Conservation (phyloP, 2,113 vertebrate species). For the Chloebia gouldiae region DNA sequence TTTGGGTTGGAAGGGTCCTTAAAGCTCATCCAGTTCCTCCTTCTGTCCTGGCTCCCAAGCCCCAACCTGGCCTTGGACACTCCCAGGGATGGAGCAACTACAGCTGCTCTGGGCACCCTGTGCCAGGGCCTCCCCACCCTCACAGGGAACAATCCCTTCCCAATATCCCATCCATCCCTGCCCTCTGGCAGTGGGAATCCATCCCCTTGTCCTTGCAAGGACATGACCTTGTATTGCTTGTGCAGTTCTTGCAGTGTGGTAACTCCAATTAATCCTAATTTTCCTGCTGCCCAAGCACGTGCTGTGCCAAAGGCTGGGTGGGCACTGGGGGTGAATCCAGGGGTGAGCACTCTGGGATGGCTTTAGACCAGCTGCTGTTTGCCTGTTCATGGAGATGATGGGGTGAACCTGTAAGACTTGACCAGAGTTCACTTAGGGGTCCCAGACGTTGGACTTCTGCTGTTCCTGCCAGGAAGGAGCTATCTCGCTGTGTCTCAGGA, state of each 20-base stretch:
- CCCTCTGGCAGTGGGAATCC: not conserved
- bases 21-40: not conserved
- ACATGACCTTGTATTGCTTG: not conserved
- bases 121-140: not conserved
- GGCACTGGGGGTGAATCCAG: rapidly evolving
- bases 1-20: not conserved
- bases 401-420: rapidly evolving
- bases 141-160: not conserved
- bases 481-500: not conserved
- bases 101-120: not conserved
- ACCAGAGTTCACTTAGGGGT: not conserved
- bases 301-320: not conserved
- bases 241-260: not conserved
- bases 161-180: rapidly evolving
- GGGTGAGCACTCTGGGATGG: not conserved
- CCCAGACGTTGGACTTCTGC: not conserved
- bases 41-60: not conserved
- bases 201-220: not conserved
- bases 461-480: not conserved
- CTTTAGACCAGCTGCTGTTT: not conserved
- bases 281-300: rapidly evolving
- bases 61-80: not conserved
- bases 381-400: not conserved
- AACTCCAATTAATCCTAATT: not conserved
- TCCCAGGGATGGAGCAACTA: not conserved